Conservation (phyloP, 2,113 vertebrate genomes). For the Pteronura brasiliensis region DNA sequence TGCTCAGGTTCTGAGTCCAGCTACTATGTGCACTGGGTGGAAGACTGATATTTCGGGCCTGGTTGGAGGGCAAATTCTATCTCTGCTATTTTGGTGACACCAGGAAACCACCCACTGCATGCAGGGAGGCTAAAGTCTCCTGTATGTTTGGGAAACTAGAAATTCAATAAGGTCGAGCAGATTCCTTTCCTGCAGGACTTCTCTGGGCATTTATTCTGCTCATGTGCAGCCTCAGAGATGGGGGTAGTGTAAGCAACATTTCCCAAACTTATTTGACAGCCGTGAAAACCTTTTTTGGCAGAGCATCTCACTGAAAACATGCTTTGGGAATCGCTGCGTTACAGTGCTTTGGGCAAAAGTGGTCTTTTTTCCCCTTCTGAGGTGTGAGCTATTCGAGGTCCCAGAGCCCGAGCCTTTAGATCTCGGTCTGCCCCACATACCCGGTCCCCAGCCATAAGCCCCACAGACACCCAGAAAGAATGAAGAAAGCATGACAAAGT, state of each 20-base stretch:
- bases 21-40: not conserved
- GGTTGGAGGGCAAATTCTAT: not conserved
- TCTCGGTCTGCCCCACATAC: not conserved
- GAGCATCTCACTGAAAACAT: not conserved
- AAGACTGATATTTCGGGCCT: not conserved
- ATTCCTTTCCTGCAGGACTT: not conserved
- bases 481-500: not conserved
- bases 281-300: conserved; percentile 7
- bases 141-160: not conserved
- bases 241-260: not conserved
- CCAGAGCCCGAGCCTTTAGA: not conserved
- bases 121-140: not conserved
- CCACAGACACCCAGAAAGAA: not conserved
- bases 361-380: not conserved
- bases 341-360: conserved; percentile 36
- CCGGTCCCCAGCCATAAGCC: not conserved
- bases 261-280: conserved; percentile 38
- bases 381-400: not conserved
- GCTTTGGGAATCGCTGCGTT: conserved; percentile 6
- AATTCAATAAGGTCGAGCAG: not conserved
- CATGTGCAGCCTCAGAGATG: not conserved
- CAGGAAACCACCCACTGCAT: not conserved
- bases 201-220: not conserved
- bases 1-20: not conserved
- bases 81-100: not conserved